Percentiles rank a stretch among this genome's conserved stretches.
Conservation (phyloP, 2,113 vertebrate genomes). For the Excalfactoria chinensis region DNA sequence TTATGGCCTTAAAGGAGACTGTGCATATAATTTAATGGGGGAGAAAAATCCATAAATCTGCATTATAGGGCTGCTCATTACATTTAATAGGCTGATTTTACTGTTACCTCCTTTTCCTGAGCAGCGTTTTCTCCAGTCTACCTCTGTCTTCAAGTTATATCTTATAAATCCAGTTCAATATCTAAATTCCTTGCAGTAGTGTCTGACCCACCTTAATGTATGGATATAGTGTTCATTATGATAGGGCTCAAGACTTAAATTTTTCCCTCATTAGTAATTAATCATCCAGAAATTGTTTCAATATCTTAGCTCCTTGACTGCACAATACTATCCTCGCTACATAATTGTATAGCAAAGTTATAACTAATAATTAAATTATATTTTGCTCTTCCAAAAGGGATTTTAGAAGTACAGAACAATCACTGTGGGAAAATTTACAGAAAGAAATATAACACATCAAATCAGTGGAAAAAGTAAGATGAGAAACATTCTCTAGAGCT, state of each 20-base stretch:
- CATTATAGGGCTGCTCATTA: background rate
- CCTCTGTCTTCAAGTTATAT: background rate
- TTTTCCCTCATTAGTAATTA: constrained; percentile 19
- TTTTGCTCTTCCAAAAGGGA: background rate
- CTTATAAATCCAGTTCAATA: background rate
- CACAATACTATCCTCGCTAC: background rate
- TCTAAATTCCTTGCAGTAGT: background rate
- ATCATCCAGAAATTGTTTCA: background rate
- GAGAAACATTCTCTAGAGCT: background rate
- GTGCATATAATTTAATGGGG: background rate
- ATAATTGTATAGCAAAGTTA: background rate
- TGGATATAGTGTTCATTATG: background rate
- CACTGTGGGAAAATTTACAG: background rate
- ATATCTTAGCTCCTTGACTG: background rate
- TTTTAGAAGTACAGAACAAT: constrained; percentile 12
- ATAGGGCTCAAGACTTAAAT: background rate
- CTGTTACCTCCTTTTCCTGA: background rate
- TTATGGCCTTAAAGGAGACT: background rate
- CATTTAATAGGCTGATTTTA: background rate
- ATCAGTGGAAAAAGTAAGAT: background rate
- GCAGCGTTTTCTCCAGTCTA: background rate
- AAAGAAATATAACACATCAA: background rate
- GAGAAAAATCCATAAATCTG: background rate
- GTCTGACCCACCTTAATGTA: background rate
- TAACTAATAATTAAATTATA: constrained; percentile 25